Conservation (phyloP, 2,888 invertebrate species). For the Mythimna impura region DNA sequence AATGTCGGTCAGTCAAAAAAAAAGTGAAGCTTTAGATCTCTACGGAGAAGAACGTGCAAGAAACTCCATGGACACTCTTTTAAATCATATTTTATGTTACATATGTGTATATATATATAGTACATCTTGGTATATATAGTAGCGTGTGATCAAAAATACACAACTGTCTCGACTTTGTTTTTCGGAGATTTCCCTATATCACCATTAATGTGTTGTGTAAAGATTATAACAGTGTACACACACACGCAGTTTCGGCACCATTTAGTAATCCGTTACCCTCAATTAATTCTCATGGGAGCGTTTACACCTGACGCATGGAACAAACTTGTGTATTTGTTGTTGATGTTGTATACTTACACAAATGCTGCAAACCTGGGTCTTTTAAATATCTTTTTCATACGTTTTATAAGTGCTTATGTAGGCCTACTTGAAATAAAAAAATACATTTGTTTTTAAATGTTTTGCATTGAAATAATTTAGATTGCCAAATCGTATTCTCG, state of each 20-base stretch:
- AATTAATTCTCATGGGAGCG: slow-evolving; percentile 50
- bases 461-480: too few relatives aligned
- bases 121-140: too few relatives aligned
- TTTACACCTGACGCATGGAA: slow-evolving; percentile 41
- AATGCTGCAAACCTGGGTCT: neutral
- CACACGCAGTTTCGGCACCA: slow-evolving; percentile 27
- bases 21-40: too few relatives aligned
- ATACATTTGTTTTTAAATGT: too few relatives aligned
- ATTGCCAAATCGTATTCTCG: too few relatives aligned
- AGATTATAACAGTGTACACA: slow-evolving; percentile 44
- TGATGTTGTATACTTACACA: slow-evolving; percentile 1
- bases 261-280: slow-evolving; percentile 47
- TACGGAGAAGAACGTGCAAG: too few relatives aligned
- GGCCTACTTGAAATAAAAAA: too few relatives aligned
- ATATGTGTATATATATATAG: too few relatives aligned
- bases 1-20: too few relatives aligned
- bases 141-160: neutral
- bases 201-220: slow-evolving; percentile 31
- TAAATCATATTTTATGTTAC: too few relatives aligned
- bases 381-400: neutral
- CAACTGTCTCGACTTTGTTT: neutral
- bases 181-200: neutral
- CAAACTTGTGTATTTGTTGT: slow-evolving; percentile 22
- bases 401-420: neutral
- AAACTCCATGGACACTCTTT: too few relatives aligned